Percentiles rank a stretch among this genome's conserved stretches.
phyloP scores from a whole-genome alignment of 2,113 vertebrate species.

The Dromiciops gliroides region DNA sequence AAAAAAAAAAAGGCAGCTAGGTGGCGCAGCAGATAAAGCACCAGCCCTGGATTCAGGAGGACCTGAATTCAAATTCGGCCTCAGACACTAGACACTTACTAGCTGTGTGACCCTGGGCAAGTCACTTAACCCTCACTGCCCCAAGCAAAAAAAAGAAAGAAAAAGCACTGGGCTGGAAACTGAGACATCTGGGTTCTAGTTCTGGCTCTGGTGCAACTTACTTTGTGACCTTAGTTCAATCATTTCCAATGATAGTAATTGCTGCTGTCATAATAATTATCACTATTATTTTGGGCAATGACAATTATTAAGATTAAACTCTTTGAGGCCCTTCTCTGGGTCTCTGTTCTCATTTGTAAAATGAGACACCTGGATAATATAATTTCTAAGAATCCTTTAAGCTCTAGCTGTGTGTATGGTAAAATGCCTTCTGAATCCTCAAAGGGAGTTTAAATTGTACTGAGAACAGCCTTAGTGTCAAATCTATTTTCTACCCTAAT shows the following conservation, averaged over 20 bases:
- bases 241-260: neutral
- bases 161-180: neutral
- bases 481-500: constrained; percentile 16
- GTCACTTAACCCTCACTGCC: no score
- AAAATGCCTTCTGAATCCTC: constrained; percentile 4
- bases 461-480: constrained; percentile 13
- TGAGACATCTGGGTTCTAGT: neutral
- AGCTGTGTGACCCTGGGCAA: no score
- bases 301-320: neutral
- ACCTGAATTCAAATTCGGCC: no score
- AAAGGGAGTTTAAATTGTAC: constrained; percentile 25
- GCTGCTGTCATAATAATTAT: no score
- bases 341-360: neutral
- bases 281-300: neutral
- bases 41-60: no score
- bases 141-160: no score
- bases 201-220: neutral
- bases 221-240: neutral
- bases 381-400: neutral
- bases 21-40: no score
- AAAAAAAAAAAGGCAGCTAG: no score
- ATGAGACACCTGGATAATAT: neutral
- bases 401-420: neutral
- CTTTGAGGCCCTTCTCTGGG: neutral
- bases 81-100: no score